Conservation (phyloP, 2,888 invertebrate species). For the Crepidodera aurea region DNA sequence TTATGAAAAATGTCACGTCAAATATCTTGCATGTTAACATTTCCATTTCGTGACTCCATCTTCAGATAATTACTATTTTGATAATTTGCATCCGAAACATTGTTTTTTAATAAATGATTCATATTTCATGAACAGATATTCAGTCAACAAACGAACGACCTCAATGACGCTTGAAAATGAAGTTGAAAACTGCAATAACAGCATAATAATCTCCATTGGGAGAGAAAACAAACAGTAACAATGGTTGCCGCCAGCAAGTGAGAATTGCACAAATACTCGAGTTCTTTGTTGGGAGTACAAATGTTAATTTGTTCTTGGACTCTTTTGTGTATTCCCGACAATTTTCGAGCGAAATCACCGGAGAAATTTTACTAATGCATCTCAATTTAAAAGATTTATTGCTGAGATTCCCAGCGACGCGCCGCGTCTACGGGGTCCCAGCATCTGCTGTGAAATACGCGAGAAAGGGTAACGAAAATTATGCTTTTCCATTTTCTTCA, state of each 20-base stretch:
- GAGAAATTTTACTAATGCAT: background rate
- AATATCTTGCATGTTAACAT: no score
- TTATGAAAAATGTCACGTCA: no score
- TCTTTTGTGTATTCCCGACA: background rate
- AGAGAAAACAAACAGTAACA: background rate
- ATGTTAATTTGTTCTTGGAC: constrained; percentile 1
- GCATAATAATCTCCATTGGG: background rate
- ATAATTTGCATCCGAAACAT: no score
- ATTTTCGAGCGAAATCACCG: background rate
- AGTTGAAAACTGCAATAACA: background rate
- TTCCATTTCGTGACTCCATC: no score
- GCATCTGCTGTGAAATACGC: no score
- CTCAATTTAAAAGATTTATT: background rate
- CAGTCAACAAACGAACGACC: no score
- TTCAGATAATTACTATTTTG: no score
- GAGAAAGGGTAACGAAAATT: no score
- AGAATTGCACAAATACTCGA: background rate
- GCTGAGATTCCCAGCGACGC: background rate
- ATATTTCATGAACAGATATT: no score
- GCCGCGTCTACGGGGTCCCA: background rate
- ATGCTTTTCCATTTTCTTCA: no score
- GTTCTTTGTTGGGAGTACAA: background rate
- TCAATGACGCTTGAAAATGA: background rate
- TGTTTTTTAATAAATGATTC: no score
- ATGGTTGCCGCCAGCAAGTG: background rate